A percentile compares a stretch with the other conserved stretches of the same genome.
phyloP scores from a whole-genome alignment of 2,888 invertebrate genomes.

The Patella caerulea region DNA sequence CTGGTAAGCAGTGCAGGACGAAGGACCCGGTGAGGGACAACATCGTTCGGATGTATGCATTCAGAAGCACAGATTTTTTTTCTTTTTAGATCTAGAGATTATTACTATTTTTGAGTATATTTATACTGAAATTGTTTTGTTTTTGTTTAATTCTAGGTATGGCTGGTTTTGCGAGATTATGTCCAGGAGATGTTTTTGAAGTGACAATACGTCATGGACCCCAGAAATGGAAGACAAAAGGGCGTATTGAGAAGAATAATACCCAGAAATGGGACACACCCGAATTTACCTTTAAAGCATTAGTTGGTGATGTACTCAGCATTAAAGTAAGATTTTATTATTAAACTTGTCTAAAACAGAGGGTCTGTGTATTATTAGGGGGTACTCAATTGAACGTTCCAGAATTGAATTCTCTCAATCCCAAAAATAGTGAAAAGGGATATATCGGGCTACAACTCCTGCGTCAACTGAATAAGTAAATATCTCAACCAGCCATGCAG shows the following conservation, averaged over 20 bases:
- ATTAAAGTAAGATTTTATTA: conserved; percentile 72
- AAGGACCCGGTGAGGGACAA: too few relatives aligned
- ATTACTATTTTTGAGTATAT: background rate
- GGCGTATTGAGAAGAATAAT: conserved; percentile 73
- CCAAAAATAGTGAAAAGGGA: too few relatives aligned
- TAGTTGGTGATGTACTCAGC: conserved; percentile 73
- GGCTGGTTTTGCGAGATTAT: conserved; percentile 76
- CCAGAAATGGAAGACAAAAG: conserved; percentile 76
- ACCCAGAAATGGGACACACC: conserved; percentile 74
- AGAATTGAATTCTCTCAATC: too few relatives aligned
- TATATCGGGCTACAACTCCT: too few relatives aligned
- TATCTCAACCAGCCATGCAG: too few relatives aligned
- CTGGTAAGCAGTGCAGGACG: too few relatives aligned
- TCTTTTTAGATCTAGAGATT: too few relatives aligned
- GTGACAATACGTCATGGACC: conserved; percentile 74
- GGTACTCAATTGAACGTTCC: too few relatives aligned
- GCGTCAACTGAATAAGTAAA: too few relatives aligned
- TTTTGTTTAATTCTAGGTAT: conserved; percentile 70
- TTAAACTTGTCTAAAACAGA: background rate
- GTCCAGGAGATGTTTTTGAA: conserved; percentile 77
- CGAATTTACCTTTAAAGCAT: conserved; percentile 71
- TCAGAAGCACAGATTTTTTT: too few relatives aligned
- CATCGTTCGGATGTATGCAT: too few relatives aligned
- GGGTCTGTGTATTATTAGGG: too few relatives aligned
- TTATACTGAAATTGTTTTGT: conserved; percentile 11